These are phyloP conservation scores for Andricus curvator DNA, from an alignment of 2,888 invertebrate genomes.

Conservation along the genomic window DNA sequence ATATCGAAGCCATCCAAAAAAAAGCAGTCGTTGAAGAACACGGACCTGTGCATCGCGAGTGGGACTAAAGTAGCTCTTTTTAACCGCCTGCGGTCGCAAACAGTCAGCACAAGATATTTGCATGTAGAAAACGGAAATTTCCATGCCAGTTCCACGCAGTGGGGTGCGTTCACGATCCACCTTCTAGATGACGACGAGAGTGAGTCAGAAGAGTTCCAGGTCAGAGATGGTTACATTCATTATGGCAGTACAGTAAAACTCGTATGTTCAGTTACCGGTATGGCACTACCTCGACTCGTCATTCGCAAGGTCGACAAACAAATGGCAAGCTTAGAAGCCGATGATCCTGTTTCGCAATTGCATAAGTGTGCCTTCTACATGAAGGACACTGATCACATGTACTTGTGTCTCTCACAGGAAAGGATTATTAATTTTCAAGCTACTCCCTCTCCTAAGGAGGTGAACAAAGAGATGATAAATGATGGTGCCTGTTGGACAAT, in stretches of 20 bases:
- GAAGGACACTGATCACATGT: conserved; percentile 99
- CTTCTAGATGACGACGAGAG: conserved; percentile 98
- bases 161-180: conserved; percentile 99
- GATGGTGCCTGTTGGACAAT: conserved; percentile 99
- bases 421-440: conserved; percentile 99
- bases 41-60: conserved; percentile 99
- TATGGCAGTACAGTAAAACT: conserved; percentile 99
- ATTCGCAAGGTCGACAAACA: conserved; percentile 99
- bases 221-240: conserved; percentile 98
- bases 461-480: conserved; percentile 99
- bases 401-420: conserved; percentile 98
- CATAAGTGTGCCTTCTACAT: conserved; percentile 99
- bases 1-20: conserved; percentile 99
- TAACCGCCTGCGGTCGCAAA: conserved; percentile 98
- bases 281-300: conserved; percentile 97
- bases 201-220: conserved; percentile 96
- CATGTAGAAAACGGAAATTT: conserved; percentile 99
- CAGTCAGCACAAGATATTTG: conserved; percentile 98
- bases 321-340: conserved; percentile 98
- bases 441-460: conserved; percentile 97
- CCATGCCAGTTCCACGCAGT: conserved; percentile 99
- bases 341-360: conserved; percentile 99
- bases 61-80: conserved; percentile 99
- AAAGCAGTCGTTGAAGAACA: conserved; percentile 99
- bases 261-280: conserved; percentile 99